Percentiles rank a stretch among this genome's conserved stretches.
Evolutionary conservation across 2,888 invertebrate species (phyloP).

Genomic region (Pyrgus malvae): DNA sequence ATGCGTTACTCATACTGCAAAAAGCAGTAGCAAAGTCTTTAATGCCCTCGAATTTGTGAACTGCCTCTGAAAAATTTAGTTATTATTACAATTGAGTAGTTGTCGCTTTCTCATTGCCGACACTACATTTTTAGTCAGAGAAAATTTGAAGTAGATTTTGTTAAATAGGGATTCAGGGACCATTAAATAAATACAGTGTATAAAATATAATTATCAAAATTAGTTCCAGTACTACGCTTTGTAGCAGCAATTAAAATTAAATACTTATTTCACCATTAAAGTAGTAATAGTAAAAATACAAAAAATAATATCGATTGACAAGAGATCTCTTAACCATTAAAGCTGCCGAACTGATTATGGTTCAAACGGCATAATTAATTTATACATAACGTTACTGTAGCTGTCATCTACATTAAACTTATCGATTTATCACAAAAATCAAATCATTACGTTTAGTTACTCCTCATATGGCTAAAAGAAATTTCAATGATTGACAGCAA

Average conservation of each 20-base stretch:
- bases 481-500: not conserved
- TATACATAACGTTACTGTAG: not conserved
- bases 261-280: slow-evolving; percentile 9
- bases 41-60: no score
- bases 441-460: slow-evolving; percentile 3
- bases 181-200: not conserved
- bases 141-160: not conserved
- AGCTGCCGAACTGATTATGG: slow-evolving; percentile 16
- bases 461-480: not conserved
- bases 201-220: slow-evolving; percentile 18
- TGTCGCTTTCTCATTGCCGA: no score
- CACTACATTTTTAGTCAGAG: no score
- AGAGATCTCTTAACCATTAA: slow-evolving; percentile 19
- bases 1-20: slow-evolving; percentile 1
- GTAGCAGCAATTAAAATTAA: slow-evolving; percentile 25
- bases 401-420: not conserved
- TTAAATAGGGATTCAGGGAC: not conserved
- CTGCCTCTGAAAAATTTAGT: no score
- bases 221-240: slow-evolving; percentile 5
- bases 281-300: slow-evolving; percentile 16
- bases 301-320: slow-evolving; percentile 18
- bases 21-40: no score
- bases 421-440: slow-evolving; percentile 19
- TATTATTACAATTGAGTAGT: no score
- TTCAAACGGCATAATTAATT: slow-evolving; percentile 12